Evolutionary conservation across 2,797 vertebrate genomes (phyloP), one percentile per base, ranked within the genome.

Genomic region (Molothrus aeneus): DNA sequence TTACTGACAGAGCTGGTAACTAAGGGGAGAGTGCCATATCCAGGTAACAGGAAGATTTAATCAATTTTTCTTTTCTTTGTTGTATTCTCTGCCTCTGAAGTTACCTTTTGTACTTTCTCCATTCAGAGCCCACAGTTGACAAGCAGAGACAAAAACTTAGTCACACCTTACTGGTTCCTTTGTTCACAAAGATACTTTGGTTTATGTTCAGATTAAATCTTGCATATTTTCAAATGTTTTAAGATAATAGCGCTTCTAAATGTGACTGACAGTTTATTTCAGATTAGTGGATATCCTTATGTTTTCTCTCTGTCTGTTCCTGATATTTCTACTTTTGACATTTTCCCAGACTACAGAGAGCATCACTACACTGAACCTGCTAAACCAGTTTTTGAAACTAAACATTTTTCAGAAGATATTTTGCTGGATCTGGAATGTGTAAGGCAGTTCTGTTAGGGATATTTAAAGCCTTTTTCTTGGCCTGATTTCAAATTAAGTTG

Each of bases 11-110:
- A 99, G 96, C 98, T 99, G 24, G 99, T 99, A 95, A 99, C 99
- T 54, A 99, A 99, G 97, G 99, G 99, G 85, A 98, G 99, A 98
- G 99, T 99, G 83, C 99, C 99, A 69, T 99, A 99, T 93, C 99
- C 99, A 98, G 99, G 99, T 99, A 96, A 98, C 96, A 69, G 43
- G 28, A 81, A 47, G 36, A 47, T 66, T 47, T 56, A 47, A 28
- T 31, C 38, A 61, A 18, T 71, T 85, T 74, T 83, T 65, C 40
- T 79, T 91, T 56, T 13, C 45, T 89, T 86, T 65, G 25, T 53
- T 34, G 36, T 65, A 8, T 60, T 80, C 32, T 84, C 15, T 64
- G 36, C 45, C 87, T 90, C 73, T 73, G 70, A 79, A 84, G 36
- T 86, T 88, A 73, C 42, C 54, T 90, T 88, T 69, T 61, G 28